A percentile compares a stretch with the other conserved stretches of the same genome.
Conservation (phyloP, 2,113 vertebrate species). For the Sebastes schlegelii region DNA sequence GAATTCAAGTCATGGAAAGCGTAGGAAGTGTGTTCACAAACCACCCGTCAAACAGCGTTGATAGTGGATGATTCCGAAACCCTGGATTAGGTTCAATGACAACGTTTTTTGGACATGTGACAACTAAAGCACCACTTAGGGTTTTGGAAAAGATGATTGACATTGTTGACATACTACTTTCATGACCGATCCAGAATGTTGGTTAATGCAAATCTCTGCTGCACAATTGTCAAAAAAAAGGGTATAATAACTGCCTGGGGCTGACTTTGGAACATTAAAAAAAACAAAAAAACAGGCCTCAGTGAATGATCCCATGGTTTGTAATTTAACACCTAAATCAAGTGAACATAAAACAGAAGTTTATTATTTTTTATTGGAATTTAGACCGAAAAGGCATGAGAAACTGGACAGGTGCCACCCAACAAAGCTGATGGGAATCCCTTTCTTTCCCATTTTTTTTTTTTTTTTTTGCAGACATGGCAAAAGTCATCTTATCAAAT, state of each 20-base stretch:
- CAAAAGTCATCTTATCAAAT: too few relatives aligned
- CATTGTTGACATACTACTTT: slow-evolving; percentile 13
- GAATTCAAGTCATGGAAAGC: slow-evolving; percentile 49
- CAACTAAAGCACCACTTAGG: slow-evolving; percentile 21
- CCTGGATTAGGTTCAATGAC: slow-evolving; percentile 69
- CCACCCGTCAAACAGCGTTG: slow-evolving; percentile 8
- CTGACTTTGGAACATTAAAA: neutral
- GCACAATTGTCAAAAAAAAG: neutral
- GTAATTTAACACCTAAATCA: neutral
- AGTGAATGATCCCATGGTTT: neutral
- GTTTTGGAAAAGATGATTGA: neutral
- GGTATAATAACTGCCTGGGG: neutral
- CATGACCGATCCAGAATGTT: neutral
- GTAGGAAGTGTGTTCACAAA: slow-evolving; percentile 36
- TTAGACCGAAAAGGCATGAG: neutral
- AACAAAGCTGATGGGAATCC: neutral
- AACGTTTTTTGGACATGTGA: slow-evolving; percentile 27
- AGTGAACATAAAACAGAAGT: neutral
- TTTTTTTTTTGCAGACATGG: too few relatives aligned
- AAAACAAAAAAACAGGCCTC: neutral
- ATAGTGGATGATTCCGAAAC: slow-evolving; percentile 36
- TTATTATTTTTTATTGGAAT: neutral
- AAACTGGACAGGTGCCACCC: neutral
- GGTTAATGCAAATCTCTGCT: neutral
- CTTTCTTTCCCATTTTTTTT: neutral